Percentiles rank a stretch among this genome's conserved stretches.
Evolutionary conservation across 2,888 invertebrate genomes (phyloP).

Genomic region (Drepana falcataria): DNA sequence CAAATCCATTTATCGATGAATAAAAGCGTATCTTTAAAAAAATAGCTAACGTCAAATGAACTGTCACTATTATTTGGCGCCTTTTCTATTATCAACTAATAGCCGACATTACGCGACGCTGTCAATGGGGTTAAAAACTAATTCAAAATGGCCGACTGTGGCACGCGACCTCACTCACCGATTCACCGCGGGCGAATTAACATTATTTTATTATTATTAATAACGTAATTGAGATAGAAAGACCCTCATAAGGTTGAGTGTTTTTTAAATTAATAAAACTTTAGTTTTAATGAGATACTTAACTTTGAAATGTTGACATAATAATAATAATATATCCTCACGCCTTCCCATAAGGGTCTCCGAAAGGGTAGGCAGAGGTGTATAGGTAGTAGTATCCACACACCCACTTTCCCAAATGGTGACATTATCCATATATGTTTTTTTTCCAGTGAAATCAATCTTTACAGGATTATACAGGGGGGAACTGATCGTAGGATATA

Average conservation of each 20-base stretch:
- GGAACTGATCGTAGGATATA: too few species aligned
- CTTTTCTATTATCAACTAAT: conserved; percentile 31
- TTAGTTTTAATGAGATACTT: not conserved
- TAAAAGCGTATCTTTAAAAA: too few species aligned
- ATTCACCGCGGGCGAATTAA: conserved; percentile 37
- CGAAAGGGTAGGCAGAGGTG: too few species aligned
- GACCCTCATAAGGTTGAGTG: not conserved
- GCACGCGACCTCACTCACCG: conserved; percentile 49
- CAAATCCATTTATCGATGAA: too few species aligned
- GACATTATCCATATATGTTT: too few species aligned
- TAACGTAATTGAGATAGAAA: not conserved
- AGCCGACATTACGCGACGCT: conserved; percentile 33
- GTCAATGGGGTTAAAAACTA: conserved; percentile 42
- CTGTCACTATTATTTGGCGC: conserved; percentile 30
- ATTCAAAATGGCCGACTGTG: conserved; percentile 53
- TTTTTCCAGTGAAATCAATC: too few species aligned
- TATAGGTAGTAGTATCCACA: too few species aligned
- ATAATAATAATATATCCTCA: too few species aligned
- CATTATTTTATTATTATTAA: conserved; percentile 23
- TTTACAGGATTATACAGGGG: too few species aligned
- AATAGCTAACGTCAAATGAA: not conserved
- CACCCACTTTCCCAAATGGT: too few species aligned
- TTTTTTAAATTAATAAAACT: not conserved
- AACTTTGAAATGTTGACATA: not conserved
- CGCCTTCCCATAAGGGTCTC: too few species aligned